Conservation (phyloP, 1,140 invertebrate species). For the Apis florea region DNA sequence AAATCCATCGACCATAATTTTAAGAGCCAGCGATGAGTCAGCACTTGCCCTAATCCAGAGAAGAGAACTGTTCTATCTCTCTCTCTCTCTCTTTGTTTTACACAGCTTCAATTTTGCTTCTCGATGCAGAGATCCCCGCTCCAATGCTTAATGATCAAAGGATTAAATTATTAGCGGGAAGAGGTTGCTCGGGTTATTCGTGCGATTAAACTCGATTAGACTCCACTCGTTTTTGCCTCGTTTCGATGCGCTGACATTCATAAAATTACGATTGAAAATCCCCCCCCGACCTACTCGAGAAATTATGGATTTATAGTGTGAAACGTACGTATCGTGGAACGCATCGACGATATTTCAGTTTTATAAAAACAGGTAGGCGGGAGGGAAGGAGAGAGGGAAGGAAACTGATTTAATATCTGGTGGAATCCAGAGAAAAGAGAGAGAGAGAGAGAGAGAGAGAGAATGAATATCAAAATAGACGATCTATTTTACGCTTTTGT, state of each 20-base stretch:
- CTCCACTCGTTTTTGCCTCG: neutral
- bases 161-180: conserved; percentile 23
- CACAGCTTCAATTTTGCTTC: neutral
- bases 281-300: too few relatives aligned
- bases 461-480: conserved; percentile 9
- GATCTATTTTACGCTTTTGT: neutral
- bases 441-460: too few relatives aligned
- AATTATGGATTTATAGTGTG: too few relatives aligned
- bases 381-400: too few relatives aligned
- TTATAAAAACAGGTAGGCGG: neutral
- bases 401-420: neutral
- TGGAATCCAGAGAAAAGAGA: neutral
- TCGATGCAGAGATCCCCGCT: neutral
- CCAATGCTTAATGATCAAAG: neutral
- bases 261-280: neutral
- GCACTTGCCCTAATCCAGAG: neutral
- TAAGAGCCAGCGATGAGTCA: neutral
- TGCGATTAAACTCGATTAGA: neutral
- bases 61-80: neutral
- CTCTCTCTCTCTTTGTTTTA: neutral
- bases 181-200: neutral
- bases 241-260: too few relatives aligned
- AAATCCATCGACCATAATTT: neutral
- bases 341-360: neutral
- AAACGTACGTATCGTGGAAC: neutral